Percentiles rank a stretch among this genome's conserved stretches.
Conservation (phyloP, 2,113 vertebrate species). For the Mellivora capensis region DNA sequence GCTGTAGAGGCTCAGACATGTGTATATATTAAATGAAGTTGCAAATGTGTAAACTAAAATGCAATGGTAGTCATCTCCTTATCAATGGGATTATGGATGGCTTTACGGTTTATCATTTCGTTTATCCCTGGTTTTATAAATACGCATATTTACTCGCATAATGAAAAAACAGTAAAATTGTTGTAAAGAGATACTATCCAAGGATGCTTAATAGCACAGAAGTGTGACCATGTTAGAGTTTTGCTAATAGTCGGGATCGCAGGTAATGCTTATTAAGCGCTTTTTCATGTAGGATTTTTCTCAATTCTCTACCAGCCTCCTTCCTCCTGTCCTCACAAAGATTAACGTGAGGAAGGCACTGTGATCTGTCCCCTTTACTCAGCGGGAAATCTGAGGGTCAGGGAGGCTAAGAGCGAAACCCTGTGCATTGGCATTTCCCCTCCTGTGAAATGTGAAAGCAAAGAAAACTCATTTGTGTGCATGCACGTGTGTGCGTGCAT, state of each 20-base stretch:
- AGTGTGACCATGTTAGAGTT: not conserved
- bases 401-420: not conserved
- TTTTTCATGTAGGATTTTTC: not conserved
- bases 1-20: not conserved
- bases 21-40: not conserved
- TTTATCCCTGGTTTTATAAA: not conserved
- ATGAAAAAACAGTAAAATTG: not conserved
- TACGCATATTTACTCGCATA: not conserved
- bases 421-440: fast-evolving
- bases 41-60: not conserved
- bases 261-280: not conserved
- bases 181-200: not conserved
- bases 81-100: not conserved
- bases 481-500: fast-evolving
- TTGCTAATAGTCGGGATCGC: not conserved
- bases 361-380: not conserved
- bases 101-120: slow-evolving; percentile 11
- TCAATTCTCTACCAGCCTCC: not conserved
- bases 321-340: not conserved
- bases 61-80: not conserved
- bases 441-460: not conserved
- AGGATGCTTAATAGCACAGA: not conserved
- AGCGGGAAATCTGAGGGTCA: not conserved
- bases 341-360: not conserved
- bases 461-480: too few species aligned